Evolutionary conservation across 2,888 invertebrate genomes (phyloP), one percentile per base, ranked within the genome.

Genomic region (Drosophila anomalata): DNA sequence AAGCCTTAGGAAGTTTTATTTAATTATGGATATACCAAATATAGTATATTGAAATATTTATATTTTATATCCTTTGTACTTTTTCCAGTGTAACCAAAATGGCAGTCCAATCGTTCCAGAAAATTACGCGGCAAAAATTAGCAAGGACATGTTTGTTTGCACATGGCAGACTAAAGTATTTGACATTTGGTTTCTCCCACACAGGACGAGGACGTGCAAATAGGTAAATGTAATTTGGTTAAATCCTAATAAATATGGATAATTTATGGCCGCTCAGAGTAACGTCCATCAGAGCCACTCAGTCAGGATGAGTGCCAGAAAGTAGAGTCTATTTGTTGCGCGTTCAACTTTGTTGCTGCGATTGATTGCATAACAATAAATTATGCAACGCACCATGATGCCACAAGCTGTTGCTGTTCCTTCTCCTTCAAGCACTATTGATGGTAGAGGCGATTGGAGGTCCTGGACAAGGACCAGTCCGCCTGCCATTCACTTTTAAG

Each of bases 51-150:
- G 9, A 1, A 7, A 29, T 29, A 29, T 29, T 17, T 1, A n/a
- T 17, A 17, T 29, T 9, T 0, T 29, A 29, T 29, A 9, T 9
- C 29, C 29, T 36, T 58, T 60, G 29, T 29, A 2, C 9, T 29
- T 29, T 29, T 29, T 9, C 9, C 7, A 2, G 9, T 29, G 29
- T 29, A 29, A 9, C 3, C 29, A 29, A 29, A 29, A 29, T 29
- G 29, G 29, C 29, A 29, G 29, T 29, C 3, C 9, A 29, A 29
- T 29, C 29, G 29, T 9, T 53, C 14, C 36, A 48, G 44, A 47
- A 62, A 79, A 81, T 87, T 80, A 78, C 74, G 76, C 76, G 77
- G 87, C 72, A 69, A 47, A 73, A 80, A 66, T 73, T 73, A 84
- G 60, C 41, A 24, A 51, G 66, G 31, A 17, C 14, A 24, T 8